Conservation (phyloP, 2,888 invertebrate genomes). For the Pyrocoelia pectoralis region DNA sequence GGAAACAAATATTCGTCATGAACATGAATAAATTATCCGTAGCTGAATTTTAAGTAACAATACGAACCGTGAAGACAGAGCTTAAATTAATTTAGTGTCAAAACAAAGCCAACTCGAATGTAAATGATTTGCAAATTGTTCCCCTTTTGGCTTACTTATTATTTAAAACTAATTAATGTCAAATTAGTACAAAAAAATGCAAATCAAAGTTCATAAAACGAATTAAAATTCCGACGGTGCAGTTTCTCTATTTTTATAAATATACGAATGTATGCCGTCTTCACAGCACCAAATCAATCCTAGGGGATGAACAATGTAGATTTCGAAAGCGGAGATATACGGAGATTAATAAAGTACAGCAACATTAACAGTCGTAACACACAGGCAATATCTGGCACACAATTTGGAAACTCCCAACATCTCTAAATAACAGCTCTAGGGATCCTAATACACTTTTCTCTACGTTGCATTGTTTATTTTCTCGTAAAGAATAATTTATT, state of each 20-base stretch:
- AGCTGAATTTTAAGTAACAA: constrained; percentile 46
- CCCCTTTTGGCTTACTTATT: constrained; percentile 47
- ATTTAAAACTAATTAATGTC: constrained; percentile 49
- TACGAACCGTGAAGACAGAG: constrained; percentile 44
- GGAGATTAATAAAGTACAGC: constrained; percentile 39
- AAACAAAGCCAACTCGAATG: constrained; percentile 49
- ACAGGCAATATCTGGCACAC: constrained; percentile 39
- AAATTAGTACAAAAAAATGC: constrained; percentile 48
- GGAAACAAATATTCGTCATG: constrained; percentile 52
- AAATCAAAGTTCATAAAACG: constrained; percentile 22
- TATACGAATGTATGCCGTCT: neutral
- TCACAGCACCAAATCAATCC: constrained; percentile 16
- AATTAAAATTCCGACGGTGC: neutral
- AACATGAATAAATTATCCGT: constrained; percentile 52
- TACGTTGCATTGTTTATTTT: neutral
- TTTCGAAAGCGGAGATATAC: constrained; percentile 19
- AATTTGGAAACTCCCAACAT: constrained; percentile 23
- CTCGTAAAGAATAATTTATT: too few relatives aligned
- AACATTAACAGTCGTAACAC: constrained; percentile 41
- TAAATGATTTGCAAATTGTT: constrained; percentile 52
- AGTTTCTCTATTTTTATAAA: neutral
- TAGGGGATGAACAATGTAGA: constrained; percentile 17
- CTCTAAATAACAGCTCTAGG: constrained; percentile 12
- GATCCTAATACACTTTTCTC: neutral
- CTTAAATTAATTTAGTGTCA: constrained; percentile 52